Conservation (phyloP, 64 coral and sea anemone species). For the Hydrozoanthus tunicans region DNA sequence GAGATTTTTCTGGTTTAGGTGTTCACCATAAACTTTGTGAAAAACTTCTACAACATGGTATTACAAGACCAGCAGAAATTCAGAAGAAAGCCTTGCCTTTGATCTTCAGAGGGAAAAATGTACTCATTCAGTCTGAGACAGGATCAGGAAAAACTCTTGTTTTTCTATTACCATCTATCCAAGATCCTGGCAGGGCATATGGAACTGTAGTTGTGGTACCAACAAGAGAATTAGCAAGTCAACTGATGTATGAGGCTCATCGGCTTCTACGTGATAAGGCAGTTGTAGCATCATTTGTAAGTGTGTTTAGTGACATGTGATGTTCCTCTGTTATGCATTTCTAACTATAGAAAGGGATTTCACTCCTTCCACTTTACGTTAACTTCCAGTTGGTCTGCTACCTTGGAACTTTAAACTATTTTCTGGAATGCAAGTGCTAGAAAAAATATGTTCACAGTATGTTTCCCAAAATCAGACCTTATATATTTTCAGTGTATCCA, state of each 20-base stretch:
- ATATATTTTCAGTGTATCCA: background rate
- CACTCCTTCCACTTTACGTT: no score
- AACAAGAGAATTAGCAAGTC: constrained; percentile 84
- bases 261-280: constrained; percentile 77
- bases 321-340: no score
- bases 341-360: no score
- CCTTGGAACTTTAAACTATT: no score
- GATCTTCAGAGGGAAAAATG: constrained; percentile 59
- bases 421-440: no score
- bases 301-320: background rate
- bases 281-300: constrained; percentile 87
- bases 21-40: constrained; percentile 81
- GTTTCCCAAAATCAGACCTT: no score
- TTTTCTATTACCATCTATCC: constrained; percentile 80
- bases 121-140: constrained; percentile 87
- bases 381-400: no score
- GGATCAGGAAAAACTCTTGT: constrained; percentile 89
- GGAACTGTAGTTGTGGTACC: constrained; percentile 88
- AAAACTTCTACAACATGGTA: constrained; percentile 62
- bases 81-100: constrained; percentile 75
- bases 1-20: constrained; percentile 69
- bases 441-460: no score
- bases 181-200: constrained; percentile 80
- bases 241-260: constrained; percentile 84
- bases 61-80: constrained; percentile 54